A percentile compares a stretch with the other conserved stretches of the same genome.
Conservation (phyloP, 2,888 invertebrate genomes). For the Electrophaes corylata region DNA sequence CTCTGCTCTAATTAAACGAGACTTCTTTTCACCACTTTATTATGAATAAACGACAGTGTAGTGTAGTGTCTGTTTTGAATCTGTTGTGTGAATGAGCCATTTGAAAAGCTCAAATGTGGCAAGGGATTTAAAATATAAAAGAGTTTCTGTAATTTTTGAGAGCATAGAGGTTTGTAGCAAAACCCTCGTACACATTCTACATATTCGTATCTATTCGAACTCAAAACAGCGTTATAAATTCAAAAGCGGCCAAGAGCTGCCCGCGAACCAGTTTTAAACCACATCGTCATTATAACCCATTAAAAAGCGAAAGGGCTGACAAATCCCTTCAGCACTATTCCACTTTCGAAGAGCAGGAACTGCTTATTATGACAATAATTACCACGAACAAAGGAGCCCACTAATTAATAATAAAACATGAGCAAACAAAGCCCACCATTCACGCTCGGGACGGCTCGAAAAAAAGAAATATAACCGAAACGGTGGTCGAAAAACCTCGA, state of each 20-base stretch:
- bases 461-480: slow-evolving; percentile 77
- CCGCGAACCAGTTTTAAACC: slow-evolving; percentile 53
- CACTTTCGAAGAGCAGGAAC: slow-evolving; percentile 79
- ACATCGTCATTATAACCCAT: slow-evolving; percentile 57
- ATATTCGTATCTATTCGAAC: background rate
- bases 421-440: slow-evolving; percentile 81
- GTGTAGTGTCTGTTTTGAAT: slow-evolving; percentile 58
- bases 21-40: slow-evolving; percentile 82
- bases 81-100: slow-evolving; percentile 46
- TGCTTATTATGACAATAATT: slow-evolving; percentile 85
- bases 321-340: slow-evolving; percentile 67
- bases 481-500: slow-evolving; percentile 83
- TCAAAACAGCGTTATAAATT: slow-evolving; percentile 15
- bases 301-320: slow-evolving; percentile 70
- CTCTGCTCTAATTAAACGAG: slow-evolving; percentile 83
- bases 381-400: slow-evolving; percentile 82
- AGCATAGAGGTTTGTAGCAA: background rate
- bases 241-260: slow-evolving; percentile 8
- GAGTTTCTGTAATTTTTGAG: background rate
- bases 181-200: background rate
- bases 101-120: slow-evolving; percentile 15
- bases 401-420: slow-evolving; percentile 85
- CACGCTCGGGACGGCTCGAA: slow-evolving; percentile 78
- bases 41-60: slow-evolving; percentile 77
- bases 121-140: background rate